These are phyloP conservation scores for Cuniculus paca DNA, from an alignment of 2,797 vertebrate genomes.

Conservation along the genomic window DNA sequence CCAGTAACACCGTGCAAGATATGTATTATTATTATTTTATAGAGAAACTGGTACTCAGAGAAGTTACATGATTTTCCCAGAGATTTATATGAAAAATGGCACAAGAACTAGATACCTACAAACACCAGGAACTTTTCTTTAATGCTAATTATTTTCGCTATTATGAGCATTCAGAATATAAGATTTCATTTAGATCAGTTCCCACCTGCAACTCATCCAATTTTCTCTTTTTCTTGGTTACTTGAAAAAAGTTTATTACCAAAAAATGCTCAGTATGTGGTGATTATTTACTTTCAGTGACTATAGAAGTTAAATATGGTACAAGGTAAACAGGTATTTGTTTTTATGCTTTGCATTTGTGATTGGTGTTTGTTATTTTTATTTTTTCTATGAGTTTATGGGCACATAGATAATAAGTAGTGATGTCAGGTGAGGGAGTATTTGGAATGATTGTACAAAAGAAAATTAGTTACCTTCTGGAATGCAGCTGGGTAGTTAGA, in stretches of 20 bases:
- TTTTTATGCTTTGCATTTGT: slow-evolving; percentile 78
- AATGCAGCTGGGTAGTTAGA: slow-evolving; percentile 79
- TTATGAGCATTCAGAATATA: neutral
- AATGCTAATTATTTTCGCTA: slow-evolving; percentile 74
- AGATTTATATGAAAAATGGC: neutral
- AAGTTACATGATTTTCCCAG: neutral
- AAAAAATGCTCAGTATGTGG: neutral
- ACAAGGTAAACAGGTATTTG: slow-evolving; percentile 83
- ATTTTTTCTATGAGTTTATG: slow-evolving; percentile 83
- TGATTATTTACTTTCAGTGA: slow-evolving; percentile 79
- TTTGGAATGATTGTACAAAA: slow-evolving; percentile 71
- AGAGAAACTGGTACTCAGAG: slow-evolving; percentile 1
- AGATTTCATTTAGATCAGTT: neutral
- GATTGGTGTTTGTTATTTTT: slow-evolving; percentile 72
- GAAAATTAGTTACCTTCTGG: slow-evolving; percentile 79
- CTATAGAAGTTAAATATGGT: slow-evolving; percentile 81
- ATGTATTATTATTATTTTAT: slow-evolving; percentile 27
- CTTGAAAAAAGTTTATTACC: neutral
- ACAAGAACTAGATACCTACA: neutral
- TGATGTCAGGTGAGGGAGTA: slow-evolving; percentile 82
- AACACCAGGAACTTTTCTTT: neutral
- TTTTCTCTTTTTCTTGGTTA: slow-evolving; percentile 3
- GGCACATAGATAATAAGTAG: slow-evolving; percentile 78
- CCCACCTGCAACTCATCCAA: neutral
- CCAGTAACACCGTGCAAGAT: neutral